A percentile compares a stretch with the other conserved stretches of the same genome.
These are phyloP conservation scores for Leptinotarsa undecemlineata DNA, from an alignment of 1,140 invertebrate species.

Conservation along the genomic window DNA sequence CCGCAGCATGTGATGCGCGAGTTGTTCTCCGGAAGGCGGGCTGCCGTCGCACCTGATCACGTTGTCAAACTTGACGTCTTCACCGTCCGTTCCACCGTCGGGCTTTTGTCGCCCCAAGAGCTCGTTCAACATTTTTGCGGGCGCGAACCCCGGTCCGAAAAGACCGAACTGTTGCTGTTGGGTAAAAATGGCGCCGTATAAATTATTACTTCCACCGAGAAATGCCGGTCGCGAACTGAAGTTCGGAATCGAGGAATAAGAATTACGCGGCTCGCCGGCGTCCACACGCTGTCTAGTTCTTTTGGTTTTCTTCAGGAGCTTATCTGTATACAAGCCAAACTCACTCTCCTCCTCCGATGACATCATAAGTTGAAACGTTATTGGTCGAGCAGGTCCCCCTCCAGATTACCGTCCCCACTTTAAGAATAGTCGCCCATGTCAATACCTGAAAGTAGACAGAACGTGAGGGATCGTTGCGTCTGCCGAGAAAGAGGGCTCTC, in stretches of 20 bases:
- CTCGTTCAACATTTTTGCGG: slow-evolving; percentile 84
- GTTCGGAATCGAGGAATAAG: slow-evolving; percentile 85
- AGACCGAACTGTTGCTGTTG: slow-evolving; percentile 76
- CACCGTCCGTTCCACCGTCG: slow-evolving; percentile 53
- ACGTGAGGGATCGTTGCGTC: slow-evolving; percentile 36
- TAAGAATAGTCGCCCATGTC: slow-evolving; percentile 58
- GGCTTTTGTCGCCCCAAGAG: slow-evolving; percentile 72
- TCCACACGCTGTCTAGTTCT: slow-evolving; percentile 91
- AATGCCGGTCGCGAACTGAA: slow-evolving; percentile 82
- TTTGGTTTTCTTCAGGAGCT: slow-evolving; percentile 86
- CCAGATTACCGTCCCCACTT: slow-evolving; percentile 54
- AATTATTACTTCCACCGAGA: slow-evolving; percentile 71
- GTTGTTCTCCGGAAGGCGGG: slow-evolving; percentile 64
- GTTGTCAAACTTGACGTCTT: slow-evolving; percentile 52
- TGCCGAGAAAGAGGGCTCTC: slow-evolving; percentile 31
- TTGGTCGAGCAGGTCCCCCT: slow-evolving; percentile 63
- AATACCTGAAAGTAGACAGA: slow-evolving; percentile 53
- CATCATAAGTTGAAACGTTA: slow-evolving; percentile 82
- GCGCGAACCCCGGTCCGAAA: slow-evolving; percentile 76
- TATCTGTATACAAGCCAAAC: slow-evolving; percentile 87
- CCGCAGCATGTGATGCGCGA: slow-evolving; percentile 79
- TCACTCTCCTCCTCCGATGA: slow-evolving; percentile 90
- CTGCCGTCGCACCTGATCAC: slow-evolving; percentile 54
- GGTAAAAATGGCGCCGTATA: slow-evolving; percentile 81
- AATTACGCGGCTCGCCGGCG: slow-evolving; percentile 90